Conservation (phyloP, 2,888 invertebrate species). For the Epinotia bilunana region DNA sequence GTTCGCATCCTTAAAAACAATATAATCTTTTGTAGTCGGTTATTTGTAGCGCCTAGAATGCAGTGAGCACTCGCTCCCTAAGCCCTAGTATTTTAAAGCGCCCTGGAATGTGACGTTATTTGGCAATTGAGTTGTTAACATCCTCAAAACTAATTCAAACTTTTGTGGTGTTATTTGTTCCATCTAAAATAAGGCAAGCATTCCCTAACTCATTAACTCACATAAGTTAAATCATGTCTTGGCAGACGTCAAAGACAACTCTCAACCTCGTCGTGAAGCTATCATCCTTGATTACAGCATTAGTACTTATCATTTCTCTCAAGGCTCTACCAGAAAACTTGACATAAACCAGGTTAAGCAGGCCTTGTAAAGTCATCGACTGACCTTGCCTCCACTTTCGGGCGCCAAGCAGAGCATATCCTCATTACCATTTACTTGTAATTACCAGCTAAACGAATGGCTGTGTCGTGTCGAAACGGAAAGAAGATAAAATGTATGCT, state of each 20-base stretch:
- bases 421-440: slow-evolving; percentile 49
- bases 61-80: too few species aligned
- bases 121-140: too few species aligned
- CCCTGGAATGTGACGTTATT: too few species aligned
- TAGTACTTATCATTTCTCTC: slow-evolving; percentile 9
- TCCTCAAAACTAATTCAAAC: too few species aligned
- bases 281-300: neutral
- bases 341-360: neutral
- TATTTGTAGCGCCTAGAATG: too few species aligned
- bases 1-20: too few species aligned
- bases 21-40: too few species aligned
- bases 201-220: too few species aligned
- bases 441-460: slow-evolving; percentile 25
- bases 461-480: slow-evolving; percentile 31
- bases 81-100: too few species aligned
- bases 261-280: neutral
- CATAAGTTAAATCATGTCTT: too few species aligned
- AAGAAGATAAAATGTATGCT: slow-evolving; percentile 26
- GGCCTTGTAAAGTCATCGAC: slow-evolving; percentile 22
- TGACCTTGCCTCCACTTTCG: slow-evolving; percentile 64
- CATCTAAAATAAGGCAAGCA: too few species aligned
- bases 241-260: neutral
- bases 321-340: neutral
- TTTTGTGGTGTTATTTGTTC: too few species aligned
- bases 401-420: slow-evolving; percentile 59